These are phyloP conservation scores for Acyrthosiphon pisum DNA, from an alignment of 1,140 invertebrate species.

Conservation along the genomic window DNA sequence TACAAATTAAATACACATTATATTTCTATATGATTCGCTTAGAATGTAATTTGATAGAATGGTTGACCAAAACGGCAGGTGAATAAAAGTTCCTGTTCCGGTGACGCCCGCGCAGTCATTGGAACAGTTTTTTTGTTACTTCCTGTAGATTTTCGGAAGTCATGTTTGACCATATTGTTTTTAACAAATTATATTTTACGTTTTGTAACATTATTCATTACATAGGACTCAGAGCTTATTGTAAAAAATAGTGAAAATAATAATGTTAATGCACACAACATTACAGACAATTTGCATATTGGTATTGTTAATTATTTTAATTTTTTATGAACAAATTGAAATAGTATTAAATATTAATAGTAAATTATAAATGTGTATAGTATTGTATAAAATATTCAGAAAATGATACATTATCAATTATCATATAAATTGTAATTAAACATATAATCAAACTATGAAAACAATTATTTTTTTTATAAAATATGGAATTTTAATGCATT, in stretches of 20 bases:
- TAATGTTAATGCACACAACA: neutral
- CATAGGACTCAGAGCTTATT: neutral
- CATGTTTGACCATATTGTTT: neutral
- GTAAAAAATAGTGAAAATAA: neutral
- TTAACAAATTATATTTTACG: neutral
- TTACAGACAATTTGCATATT: neutral
- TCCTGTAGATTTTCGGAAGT: slow-evolving; percentile 42
- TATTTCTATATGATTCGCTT: neutral
- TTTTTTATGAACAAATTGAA: neutral
- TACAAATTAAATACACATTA: neutral
- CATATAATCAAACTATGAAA: neutral
- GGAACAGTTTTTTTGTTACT: slow-evolving; percentile 35
- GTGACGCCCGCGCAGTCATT: slow-evolving; percentile 19
- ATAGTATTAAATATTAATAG: neutral
- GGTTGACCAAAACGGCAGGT: neutral
- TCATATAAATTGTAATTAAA: neutral
- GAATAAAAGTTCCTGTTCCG: slow-evolving; percentile 39
- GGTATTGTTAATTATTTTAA: neutral
- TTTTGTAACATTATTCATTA: neutral
- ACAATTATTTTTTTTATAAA: no score
- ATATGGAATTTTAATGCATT: no score
- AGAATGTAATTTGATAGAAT: neutral
- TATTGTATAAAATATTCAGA: neutral
- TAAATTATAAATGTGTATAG: neutral
- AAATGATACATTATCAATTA: neutral